These are phyloP conservation scores for Chesias legatella DNA, from an alignment of 2,888 invertebrate species.

Conservation along the genomic window DNA sequence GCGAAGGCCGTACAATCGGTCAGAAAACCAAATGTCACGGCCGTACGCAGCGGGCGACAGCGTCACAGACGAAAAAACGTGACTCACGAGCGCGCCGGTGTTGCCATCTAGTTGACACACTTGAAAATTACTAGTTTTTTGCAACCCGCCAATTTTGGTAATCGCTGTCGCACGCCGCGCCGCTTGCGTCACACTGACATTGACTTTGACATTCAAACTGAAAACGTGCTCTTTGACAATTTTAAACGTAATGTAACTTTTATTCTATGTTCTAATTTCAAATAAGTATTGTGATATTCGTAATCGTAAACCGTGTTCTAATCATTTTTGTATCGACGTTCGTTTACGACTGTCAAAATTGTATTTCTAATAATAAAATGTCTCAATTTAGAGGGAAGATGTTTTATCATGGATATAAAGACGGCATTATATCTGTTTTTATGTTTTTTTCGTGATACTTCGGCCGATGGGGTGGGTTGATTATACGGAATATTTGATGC, in stretches of 20 bases:
- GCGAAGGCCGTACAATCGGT: slow-evolving; percentile 78
- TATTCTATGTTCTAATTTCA: not conserved
- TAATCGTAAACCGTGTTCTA: slow-evolving; percentile 66
- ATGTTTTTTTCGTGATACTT: slow-evolving; percentile 51
- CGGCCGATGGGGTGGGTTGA: slow-evolving; percentile 49
- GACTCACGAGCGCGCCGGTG: slow-evolving; percentile 49
- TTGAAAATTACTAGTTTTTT: slow-evolving; percentile 35
- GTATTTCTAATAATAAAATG: slow-evolving; percentile 78
- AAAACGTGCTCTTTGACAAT: slow-evolving; percentile 43
- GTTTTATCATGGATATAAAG: slow-evolving; percentile 71
- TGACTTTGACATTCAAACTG: slow-evolving; percentile 63
- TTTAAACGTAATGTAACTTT: not conserved
- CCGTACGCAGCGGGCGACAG: slow-evolving; percentile 61
- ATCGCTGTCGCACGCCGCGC: slow-evolving; percentile 40
- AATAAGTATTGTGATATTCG: slow-evolving; percentile 56
- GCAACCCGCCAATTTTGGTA: slow-evolving; percentile 38
- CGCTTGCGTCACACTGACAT: slow-evolving; percentile 74
- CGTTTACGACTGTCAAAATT: slow-evolving; percentile 75
- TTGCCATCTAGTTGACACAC: slow-evolving; percentile 35
- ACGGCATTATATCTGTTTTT: slow-evolving; percentile 52
- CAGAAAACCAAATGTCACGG: slow-evolving; percentile 78
- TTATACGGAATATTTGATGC: slow-evolving; percentile 33
- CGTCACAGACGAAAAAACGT: slow-evolving; percentile 74
- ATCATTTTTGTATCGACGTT: slow-evolving; percentile 62
- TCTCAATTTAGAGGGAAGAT: slow-evolving; percentile 72